Conservation (phyloP, 2,113 vertebrate genomes). For the Ammodytes dubius region DNA sequence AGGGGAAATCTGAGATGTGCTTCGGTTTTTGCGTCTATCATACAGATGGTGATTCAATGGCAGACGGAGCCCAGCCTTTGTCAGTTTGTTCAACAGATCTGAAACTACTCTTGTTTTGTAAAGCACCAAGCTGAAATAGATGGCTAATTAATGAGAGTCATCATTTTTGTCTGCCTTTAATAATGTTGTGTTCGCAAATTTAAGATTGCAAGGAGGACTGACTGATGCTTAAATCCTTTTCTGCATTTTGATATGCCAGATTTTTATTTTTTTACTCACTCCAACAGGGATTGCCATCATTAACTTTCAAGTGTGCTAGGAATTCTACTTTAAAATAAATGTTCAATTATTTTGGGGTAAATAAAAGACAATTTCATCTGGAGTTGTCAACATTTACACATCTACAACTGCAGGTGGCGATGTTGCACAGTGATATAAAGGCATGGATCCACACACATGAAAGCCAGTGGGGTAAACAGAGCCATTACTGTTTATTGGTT, state of each 20-base stretch:
- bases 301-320: neutral
- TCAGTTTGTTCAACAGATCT: neutral
- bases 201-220: neutral
- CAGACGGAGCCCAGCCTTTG: conserved; percentile 10
- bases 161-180: neutral
- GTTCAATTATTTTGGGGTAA: no score
- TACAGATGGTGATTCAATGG: neutral
- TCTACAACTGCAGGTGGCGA: conserved; percentile 56
- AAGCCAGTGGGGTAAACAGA: neutral
- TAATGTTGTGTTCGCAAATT: neutral
- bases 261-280: neutral
- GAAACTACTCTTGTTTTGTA: neutral
- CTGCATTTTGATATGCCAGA: neutral
- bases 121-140: neutral
- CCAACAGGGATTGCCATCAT: neutral
- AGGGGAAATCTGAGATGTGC: neutral
- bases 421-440: conserved; percentile 35
- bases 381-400: neutral
- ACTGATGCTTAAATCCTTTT: neutral
- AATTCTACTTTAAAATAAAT: neutral
- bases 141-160: neutral
- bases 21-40: conserved; percentile 18
- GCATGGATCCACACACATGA: neutral
- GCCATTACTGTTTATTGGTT: no score
- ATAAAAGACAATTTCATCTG: neutral